These are phyloP conservation scores for Gymnogyps californianus DNA, from an alignment of 2,113 vertebrate genomes.

Conservation along the genomic window DNA sequence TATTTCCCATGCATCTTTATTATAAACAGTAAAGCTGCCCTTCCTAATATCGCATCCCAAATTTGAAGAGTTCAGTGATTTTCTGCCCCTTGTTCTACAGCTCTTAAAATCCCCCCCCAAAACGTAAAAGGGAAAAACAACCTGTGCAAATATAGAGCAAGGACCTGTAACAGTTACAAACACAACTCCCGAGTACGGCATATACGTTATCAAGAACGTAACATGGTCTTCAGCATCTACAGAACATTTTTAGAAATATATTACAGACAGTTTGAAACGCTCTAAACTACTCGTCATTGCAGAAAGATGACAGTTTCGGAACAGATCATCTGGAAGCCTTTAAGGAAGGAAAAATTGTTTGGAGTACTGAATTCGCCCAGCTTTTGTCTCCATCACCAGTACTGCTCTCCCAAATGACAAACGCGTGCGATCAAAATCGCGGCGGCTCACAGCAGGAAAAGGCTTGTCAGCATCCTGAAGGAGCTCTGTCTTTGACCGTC, in stretches of 20 bases:
- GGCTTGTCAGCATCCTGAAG: background rate
- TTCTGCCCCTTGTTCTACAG: background rate
- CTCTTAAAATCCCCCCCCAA: background rate
- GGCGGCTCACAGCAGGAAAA: background rate
- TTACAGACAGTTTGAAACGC: background rate
- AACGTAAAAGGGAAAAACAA: background rate
- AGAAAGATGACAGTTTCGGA: background rate
- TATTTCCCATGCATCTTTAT: background rate
- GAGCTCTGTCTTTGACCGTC: accelerated
- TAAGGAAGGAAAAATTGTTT: background rate
- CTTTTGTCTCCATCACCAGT: background rate
- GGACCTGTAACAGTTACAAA: background rate
- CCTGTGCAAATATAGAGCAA: background rate
- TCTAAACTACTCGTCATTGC: background rate
- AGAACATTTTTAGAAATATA: background rate
- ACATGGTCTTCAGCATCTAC: background rate
- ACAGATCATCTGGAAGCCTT: background rate
- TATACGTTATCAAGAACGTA: background rate
- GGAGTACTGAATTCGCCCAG: background rate
- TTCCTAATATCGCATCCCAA: background rate
- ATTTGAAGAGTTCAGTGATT: background rate
- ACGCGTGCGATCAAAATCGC: background rate
- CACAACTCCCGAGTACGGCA: background rate
- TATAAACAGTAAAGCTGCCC: background rate
- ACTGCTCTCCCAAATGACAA: background rate